Conservation (phyloP, 2,113 vertebrate genomes). For the Indicator maculatus region DNA sequence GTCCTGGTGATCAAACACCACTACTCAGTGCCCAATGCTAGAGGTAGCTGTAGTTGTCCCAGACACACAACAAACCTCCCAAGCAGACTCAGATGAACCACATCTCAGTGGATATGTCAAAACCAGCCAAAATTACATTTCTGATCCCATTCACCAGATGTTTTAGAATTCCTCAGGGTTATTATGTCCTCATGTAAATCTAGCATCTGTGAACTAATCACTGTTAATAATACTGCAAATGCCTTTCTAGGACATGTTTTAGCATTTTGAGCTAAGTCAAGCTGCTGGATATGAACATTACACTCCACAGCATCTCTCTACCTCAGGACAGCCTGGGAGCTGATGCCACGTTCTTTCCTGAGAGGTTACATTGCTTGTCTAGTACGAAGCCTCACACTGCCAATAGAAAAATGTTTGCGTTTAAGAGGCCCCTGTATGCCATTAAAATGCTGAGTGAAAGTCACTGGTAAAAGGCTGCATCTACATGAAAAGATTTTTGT, state of each 20-base stretch:
- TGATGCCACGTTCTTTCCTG: not conserved
- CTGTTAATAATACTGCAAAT: slow-evolving; percentile 50
- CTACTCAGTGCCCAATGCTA: not conserved
- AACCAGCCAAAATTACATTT: slow-evolving; percentile 1
- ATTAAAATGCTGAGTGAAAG: slow-evolving; percentile 28
- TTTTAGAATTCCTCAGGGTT: slow-evolving; percentile 29
- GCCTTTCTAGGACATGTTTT: slow-evolving; percentile 50
- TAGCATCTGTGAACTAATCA: slow-evolving; percentile 49
- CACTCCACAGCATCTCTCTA: not conserved
- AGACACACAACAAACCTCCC: not conserved
- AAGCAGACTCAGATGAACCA: not conserved
- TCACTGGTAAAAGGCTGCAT: slow-evolving; percentile 7
- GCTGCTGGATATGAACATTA: slow-evolving; percentile 43
- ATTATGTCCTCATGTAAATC: slow-evolving; percentile 37
- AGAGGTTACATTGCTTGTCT: slow-evolving; percentile 2
- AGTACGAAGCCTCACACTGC: not conserved
- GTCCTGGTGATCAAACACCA: not conserved
- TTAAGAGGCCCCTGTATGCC: not conserved
- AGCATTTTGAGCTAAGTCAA: slow-evolving; percentile 31
- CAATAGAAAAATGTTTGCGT: not conserved
- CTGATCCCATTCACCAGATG: slow-evolving; percentile 54
- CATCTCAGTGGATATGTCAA: not conserved
- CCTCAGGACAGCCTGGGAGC: slow-evolving; percentile 3
- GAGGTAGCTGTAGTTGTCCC: not conserved
- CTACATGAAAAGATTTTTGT: slow-evolving; percentile 32